Base-by-base conservation (phyloP, 2,113 vertebrate genomes). In the Phaethornis superciliosus region DNA sequence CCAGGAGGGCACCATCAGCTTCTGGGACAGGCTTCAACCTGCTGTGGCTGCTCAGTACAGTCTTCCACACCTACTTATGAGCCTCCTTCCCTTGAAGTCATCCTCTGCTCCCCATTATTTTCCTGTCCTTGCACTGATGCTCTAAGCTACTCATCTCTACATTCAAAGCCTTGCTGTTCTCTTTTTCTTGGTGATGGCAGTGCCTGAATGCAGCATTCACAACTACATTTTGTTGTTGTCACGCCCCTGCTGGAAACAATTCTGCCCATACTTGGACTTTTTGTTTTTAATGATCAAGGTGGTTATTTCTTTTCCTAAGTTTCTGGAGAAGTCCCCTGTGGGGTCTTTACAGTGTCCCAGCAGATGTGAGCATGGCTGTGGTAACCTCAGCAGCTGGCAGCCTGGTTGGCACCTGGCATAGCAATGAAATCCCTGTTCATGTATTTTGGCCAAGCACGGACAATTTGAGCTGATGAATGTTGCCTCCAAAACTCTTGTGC, bases 51-150 rank as follows among this genome's bases (percentile, higher is more conserved):
- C 30, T 19, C 30, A 32, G 7, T 1, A n/a, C 32, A 8, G 55
- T 68, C 68, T 78, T 20, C 22, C 64, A 13, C 28, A 23, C 37
- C 15, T 21, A 42, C 35, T 56, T 44, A 24, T 5, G 37, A 33
- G 20, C 32, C 22, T 87, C 8, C 26, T 72, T 40, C n/a, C 16
- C 12, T 18, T 1, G 0, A 54, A 46, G 17, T 3, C 15, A 2
- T 5, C 18, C 5, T 78, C 47, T 84, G 30, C 19, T 74, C 46
- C 44, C 49, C 21, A 1, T 27, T 62, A 10, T 15, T 65, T 19
- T 44, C 32, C n/a, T 62, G 15, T 27, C 1, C 1, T 2, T 67
- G 42, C 22, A 5, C 0, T 4, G 33, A 52, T 60, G 15, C 40
- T 70, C 47, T 68, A 28, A 47, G 44, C 47, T 49, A 56, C 51